Evolutionary conservation across 2,797 vertebrate genomes (phyloP).

Genomic region (Fundulus diaphanus): DNA sequence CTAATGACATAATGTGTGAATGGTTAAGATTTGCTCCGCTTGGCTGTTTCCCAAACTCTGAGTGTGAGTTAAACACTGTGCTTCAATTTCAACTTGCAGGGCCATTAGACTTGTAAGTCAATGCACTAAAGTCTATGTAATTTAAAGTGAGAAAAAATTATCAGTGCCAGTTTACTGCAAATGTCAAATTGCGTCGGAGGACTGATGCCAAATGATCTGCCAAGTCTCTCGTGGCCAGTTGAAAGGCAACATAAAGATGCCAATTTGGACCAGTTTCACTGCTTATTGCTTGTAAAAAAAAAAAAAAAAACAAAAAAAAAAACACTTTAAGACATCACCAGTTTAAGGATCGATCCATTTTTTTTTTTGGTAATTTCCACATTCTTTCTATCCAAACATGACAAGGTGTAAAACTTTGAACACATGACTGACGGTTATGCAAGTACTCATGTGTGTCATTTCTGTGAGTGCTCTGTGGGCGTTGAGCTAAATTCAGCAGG

Average conservation of each 20-base stretch:
- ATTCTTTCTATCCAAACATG: conserved; percentile 20
- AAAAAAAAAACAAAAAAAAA: too few species aligned
- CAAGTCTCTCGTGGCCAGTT: conserved; percentile 5
- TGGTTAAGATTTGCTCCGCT: conserved; percentile 39
- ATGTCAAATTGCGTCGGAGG: conserved; percentile 24
- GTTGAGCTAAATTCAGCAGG: conserved; percentile 42
- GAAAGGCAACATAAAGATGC: conserved; percentile 12
- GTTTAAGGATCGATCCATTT: background rate
- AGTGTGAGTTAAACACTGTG: conserved; percentile 43
- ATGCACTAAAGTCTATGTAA: conserved; percentile 34
- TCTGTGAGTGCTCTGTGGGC: conserved; percentile 51
- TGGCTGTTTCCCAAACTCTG: conserved; percentile 26
- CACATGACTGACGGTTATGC: conserved; percentile 42
- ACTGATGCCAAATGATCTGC: conserved; percentile 32
- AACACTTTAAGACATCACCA: background rate
- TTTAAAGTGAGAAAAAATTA: conserved; percentile 23
- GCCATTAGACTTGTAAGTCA: conserved; percentile 28
- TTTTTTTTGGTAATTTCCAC: background rate
- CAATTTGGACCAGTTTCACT: conserved; percentile 10
- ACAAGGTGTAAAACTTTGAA: conserved; percentile 10
- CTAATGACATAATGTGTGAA: conserved; percentile 40
- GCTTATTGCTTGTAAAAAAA: background rate
- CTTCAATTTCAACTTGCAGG: conserved; percentile 18
- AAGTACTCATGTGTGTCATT: conserved; percentile 50
- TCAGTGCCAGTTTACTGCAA: conserved; percentile 22